A percentile compares a stretch with the other conserved stretches of the same genome.
phyloP scores from a whole-genome alignment of 2,113 vertebrate genomes.

The Indicator indicator region DNA sequence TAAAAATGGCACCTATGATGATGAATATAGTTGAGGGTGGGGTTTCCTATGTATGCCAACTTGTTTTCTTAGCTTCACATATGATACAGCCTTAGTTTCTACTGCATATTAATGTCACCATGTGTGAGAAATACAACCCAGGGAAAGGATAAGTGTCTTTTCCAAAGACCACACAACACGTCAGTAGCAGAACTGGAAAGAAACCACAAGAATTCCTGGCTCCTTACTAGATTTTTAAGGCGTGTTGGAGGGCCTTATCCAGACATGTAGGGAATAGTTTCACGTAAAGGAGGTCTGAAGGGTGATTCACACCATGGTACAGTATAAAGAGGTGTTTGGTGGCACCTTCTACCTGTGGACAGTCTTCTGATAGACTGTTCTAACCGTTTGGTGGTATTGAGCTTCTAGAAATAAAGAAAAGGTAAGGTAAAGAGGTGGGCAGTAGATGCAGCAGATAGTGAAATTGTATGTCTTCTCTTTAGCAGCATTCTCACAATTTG shows the following conservation, averaged over 20 bases:
- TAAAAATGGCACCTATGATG: background rate
- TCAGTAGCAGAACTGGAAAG: slow-evolving; percentile 55
- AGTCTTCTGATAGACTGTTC: slow-evolving; percentile 20
- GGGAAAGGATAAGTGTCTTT: slow-evolving; percentile 30
- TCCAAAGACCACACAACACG: slow-evolving; percentile 66
- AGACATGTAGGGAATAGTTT: background rate
- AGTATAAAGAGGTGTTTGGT: background rate
- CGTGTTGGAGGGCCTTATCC: slow-evolving; percentile 39
- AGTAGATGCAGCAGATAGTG: background rate
- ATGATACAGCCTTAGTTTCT: background rate
- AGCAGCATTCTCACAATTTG: background rate
- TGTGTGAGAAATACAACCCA: slow-evolving; percentile 25
- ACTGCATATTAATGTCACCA: slow-evolving; percentile 31
- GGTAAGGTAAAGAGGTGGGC: slow-evolving; percentile 22
- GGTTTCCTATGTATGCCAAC: background rate
- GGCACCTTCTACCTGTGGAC: slow-evolving; percentile 12
- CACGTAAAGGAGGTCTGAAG: background rate
- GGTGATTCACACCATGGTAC: background rate
- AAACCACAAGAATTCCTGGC: slow-evolving; percentile 67
- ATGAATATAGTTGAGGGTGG: background rate
- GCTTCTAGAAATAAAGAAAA: background rate
- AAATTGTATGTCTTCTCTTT: background rate
- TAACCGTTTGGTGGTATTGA: background rate
- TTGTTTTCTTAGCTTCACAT: slow-evolving; percentile 34
- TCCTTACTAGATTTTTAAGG: slow-evolving; percentile 46